Evolutionary conservation across 2,113 vertebrate genomes (phyloP), one percentile per base, ranked within the genome.

Genomic region (Pterocles orientalis): DNA sequence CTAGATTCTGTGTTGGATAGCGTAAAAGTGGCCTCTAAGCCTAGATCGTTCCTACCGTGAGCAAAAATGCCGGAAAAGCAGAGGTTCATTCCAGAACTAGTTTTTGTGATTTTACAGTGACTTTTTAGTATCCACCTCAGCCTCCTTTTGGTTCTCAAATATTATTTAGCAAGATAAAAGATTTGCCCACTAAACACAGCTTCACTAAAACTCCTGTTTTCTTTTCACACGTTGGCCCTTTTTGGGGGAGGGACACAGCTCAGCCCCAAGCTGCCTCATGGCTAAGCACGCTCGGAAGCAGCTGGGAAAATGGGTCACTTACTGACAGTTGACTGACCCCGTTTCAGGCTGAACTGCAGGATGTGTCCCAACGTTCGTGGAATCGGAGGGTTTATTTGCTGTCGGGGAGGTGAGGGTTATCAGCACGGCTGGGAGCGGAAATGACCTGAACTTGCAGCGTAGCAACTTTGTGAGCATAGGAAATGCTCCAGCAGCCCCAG

Each of bases 281-380:
- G 76, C 58, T 61, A 86, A 66, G 25, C 5, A 2, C 41, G 2
- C 75, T 76, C 15, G 7, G 83, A 88, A 92, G 84, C 92, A 76
- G 87, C 82, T 94, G 91, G 84, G 79, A 75, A 97, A 97, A 91
- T 60, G 80, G 94, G 95, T 94, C 89, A 94, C 21, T 94, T 8
- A 41, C 95, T 88, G 73, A 78, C 43, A 79, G 90, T 0, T 60
- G 81, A 73, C 33, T 88, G 94, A 89, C 81, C 92, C 86, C 28
- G 1, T 73, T 95, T 62, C 64, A 50, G 54, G 66, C 65, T 18
- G 70, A 70, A 82, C 6, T 28, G 73, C 54, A 51, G 65, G 82
- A 88, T 79, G 70, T 28, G 57, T 71, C 82, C 89, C 71, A 51
- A 9, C 12, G 11, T 72, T 48, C 60, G 66, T 31, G 81, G 58